Conservation (phyloP, 2,888 invertebrate species). For the Lasioglossum calceatum region DNA sequence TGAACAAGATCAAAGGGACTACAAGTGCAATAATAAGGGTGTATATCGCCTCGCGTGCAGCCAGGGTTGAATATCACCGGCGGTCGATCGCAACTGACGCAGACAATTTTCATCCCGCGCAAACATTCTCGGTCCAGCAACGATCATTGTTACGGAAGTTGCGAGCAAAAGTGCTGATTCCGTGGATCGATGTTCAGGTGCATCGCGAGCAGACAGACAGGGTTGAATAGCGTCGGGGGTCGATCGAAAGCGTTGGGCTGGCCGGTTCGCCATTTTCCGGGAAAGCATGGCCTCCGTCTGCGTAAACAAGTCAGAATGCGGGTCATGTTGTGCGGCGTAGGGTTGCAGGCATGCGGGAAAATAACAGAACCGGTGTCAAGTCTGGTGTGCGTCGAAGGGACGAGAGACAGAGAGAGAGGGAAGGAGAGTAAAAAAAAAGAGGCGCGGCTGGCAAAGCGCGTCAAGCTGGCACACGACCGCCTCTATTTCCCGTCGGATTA, state of each 20-base stretch:
- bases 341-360: slow-evolving; percentile 49
- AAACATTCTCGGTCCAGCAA: background rate
- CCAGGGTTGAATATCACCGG: background rate
- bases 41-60: background rate
- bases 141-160: background rate
- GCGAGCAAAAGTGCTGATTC: background rate
- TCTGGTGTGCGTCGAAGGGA: slow-evolving; percentile 40
- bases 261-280: slow-evolving; percentile 24
- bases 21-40: too few species aligned
- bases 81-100: background rate
- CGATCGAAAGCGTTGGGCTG: background rate
- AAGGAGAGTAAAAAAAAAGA: slow-evolving; percentile 16
- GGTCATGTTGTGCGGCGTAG: slow-evolving; percentile 42
- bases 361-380: slow-evolving; percentile 62
- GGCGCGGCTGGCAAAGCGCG: slow-evolving; percentile 56
- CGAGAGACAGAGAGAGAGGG: slow-evolving; percentile 25
- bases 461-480: slow-evolving; percentile 62
- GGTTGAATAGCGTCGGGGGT: slow-evolving; percentile 8
- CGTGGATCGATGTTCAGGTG: background rate
- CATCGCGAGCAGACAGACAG: background rate
- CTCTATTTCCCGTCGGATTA: slow-evolving; percentile 71
- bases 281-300: slow-evolving; percentile 4
- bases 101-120: background rate
- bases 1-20: too few species aligned
- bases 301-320: slow-evolving; percentile 55